Evolutionary conservation across 2,113 vertebrate species (phyloP).

Genomic region (Pelodiscus sinensis): DNA sequence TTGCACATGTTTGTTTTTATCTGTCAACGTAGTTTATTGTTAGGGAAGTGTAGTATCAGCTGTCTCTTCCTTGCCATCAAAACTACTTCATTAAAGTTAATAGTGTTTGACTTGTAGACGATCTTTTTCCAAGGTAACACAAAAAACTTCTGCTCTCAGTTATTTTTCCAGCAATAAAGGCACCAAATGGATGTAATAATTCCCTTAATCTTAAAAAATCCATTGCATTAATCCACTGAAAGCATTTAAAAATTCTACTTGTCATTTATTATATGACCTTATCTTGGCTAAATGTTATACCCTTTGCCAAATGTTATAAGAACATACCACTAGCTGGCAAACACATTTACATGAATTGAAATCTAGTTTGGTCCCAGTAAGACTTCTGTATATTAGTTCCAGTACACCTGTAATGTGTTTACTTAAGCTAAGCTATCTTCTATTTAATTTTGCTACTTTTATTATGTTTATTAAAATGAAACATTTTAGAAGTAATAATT

Average conservation of each 20-base stretch:
- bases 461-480: too few species aligned
- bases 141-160: conserved; percentile 38
- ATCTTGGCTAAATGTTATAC: background rate
- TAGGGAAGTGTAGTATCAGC: conserved; percentile 80
- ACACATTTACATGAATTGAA: background rate
- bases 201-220: background rate
- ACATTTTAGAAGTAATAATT: too few species aligned
- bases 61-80: conserved; percentile 78
- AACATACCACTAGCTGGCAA: background rate
- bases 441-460: background rate
- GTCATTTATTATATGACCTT: background rate
- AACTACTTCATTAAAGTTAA: conserved; percentile 82
- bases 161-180: conserved; percentile 73
- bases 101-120: conserved; percentile 77
- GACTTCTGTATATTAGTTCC: background rate
- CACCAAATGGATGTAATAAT: conserved; percentile 52
- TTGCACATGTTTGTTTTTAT: conserved; percentile 81
- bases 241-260: background rate
- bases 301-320: background rate
- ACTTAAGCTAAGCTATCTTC: background rate
- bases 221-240: background rate
- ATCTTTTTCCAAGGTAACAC: conserved; percentile 67
- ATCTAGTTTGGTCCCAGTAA: background rate
- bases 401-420: background rate
- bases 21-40: conserved; percentile 84